A percentile compares a stretch with the other conserved stretches of the same genome.
These are phyloP conservation scores for Phycodurus eques DNA, from an alignment of 2,113 vertebrate genomes.

Conservation along the genomic window DNA sequence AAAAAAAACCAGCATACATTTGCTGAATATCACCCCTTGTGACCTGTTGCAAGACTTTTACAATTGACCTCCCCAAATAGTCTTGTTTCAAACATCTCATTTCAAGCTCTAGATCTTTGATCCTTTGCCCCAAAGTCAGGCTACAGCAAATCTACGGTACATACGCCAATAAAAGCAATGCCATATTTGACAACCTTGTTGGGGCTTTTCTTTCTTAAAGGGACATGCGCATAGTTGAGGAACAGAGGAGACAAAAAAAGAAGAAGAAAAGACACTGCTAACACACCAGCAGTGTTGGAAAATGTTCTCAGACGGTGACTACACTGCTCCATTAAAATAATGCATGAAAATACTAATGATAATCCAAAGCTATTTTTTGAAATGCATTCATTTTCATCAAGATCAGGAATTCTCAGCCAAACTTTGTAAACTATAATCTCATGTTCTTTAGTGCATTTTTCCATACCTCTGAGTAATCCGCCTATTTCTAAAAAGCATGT, in stretches of 20 bases:
- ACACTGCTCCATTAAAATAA: neutral
- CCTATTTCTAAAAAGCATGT: slow-evolving; percentile 26
- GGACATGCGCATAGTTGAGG: slow-evolving; percentile 77
- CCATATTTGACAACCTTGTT: slow-evolving; percentile 53
- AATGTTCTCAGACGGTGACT: slow-evolving; percentile 28
- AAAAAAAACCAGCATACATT: slow-evolving; percentile 33
- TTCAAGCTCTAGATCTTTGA: slow-evolving; percentile 5
- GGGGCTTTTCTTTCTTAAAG: slow-evolving; percentile 74
- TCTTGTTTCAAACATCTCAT: neutral
- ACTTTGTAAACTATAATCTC: slow-evolving; percentile 6
- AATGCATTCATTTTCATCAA: slow-evolving; percentile 7
- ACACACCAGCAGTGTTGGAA: slow-evolving; percentile 59
- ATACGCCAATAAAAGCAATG: slow-evolving; percentile 69
- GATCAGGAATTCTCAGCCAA: slow-evolving; percentile 9
- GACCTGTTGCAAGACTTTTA: slow-evolving; percentile 3
- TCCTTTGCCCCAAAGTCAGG: slow-evolving; percentile 55
- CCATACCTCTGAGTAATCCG: neutral
- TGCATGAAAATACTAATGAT: slow-evolving; percentile 1
- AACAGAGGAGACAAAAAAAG: slow-evolving; percentile 53
- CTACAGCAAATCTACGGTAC: slow-evolving; percentile 57
- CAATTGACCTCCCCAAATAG: neutral
- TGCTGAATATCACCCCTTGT: slow-evolving; percentile 47
- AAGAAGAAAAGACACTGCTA: slow-evolving; percentile 42
- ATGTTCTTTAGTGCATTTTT: slow-evolving; percentile 9
- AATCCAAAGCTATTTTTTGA: neutral